phyloP scores from a whole-genome alignment of 1,140 invertebrate species.

The Polypedilum pembai region DNA sequence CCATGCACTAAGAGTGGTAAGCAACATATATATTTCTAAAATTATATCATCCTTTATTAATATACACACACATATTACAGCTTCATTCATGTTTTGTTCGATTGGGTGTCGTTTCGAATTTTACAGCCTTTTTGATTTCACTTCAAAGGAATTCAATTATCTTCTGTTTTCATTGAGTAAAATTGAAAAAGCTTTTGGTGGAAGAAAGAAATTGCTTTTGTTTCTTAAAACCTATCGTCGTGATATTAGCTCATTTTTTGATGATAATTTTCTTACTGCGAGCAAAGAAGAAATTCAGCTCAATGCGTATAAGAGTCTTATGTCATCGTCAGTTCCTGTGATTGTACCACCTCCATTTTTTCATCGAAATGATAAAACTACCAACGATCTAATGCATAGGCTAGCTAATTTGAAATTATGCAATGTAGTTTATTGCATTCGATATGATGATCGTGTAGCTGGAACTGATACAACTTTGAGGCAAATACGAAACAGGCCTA shows the following conservation, averaged over 20 bases:
- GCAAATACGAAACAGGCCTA: background rate
- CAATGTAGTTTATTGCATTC: too few relatives aligned
- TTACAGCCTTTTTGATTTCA: background rate
- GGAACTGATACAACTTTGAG: background rate
- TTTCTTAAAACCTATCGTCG: too few relatives aligned
- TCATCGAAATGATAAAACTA: slow-evolving; percentile 40
- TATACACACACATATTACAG: slow-evolving; percentile 53
- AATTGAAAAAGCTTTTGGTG: background rate
- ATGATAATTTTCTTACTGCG: too few relatives aligned
- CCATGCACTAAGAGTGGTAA: slow-evolving; percentile 60
- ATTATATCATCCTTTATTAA: slow-evolving; percentile 65
- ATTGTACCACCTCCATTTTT: background rate
- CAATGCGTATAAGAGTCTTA: too few relatives aligned
- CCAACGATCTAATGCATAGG: slow-evolving; percentile 39
- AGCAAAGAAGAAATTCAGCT: too few relatives aligned
- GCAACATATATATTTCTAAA: slow-evolving; percentile 49
- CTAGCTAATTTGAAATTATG: slow-evolving; percentile 32
- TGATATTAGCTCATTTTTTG: too few relatives aligned
- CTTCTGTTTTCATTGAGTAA: background rate
- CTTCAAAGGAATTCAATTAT: background rate
- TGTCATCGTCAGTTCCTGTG: too few relatives aligned
- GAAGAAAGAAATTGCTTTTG: too few relatives aligned
- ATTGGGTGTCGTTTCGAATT: background rate
- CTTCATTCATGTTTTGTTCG: background rate
- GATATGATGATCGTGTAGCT: background rate